Evolutionary conservation across 2,113 vertebrate species (phyloP).

Genomic region (Nothobranchius kuhntae): DNA sequence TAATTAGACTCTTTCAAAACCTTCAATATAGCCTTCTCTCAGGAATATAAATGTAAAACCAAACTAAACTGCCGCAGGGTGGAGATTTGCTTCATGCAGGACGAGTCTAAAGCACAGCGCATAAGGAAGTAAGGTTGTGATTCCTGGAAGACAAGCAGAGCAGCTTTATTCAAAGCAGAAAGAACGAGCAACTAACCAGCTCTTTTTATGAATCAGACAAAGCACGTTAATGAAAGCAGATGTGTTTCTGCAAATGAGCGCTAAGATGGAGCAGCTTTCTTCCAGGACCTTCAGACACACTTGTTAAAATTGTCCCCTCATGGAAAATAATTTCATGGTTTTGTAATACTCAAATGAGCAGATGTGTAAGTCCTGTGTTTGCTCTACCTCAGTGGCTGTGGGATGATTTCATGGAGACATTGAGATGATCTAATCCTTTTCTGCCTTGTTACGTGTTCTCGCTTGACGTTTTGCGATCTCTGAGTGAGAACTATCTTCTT

Average conservation of each 20-base stretch:
- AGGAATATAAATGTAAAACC: constrained; percentile 21
- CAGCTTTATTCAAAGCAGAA: no score
- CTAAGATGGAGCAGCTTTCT: constrained; percentile 22
- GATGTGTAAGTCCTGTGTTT: constrained; percentile 15
- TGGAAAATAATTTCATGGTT: constrained; percentile 14
- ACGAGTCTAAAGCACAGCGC: not conserved
- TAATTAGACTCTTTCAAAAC: constrained; percentile 54
- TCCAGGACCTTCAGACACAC: not conserved
- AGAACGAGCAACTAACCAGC: no score
- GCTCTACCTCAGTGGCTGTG: not conserved
- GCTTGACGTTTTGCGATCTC: constrained; percentile 16
- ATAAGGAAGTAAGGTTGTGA: not conserved
- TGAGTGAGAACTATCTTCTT: constrained; percentile 4
- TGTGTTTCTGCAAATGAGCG: not conserved
- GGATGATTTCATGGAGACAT: constrained; percentile 33
- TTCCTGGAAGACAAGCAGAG: not conserved
- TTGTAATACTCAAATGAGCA: not conserved
- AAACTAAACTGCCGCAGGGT: constrained; percentile 2
- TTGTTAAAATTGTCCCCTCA: not conserved
- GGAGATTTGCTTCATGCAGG: no score
- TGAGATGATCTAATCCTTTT: constrained; percentile 24
- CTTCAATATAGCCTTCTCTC: constrained; percentile 18
- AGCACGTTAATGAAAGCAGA: constrained; percentile 8
- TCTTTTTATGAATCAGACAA: not conserved
- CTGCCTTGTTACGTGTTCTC: constrained; percentile 31